Evolutionary conservation across 2,113 vertebrate species (phyloP), one percentile per base, ranked within the genome.

Genomic region (Chaetodon trifascialis): DNA sequence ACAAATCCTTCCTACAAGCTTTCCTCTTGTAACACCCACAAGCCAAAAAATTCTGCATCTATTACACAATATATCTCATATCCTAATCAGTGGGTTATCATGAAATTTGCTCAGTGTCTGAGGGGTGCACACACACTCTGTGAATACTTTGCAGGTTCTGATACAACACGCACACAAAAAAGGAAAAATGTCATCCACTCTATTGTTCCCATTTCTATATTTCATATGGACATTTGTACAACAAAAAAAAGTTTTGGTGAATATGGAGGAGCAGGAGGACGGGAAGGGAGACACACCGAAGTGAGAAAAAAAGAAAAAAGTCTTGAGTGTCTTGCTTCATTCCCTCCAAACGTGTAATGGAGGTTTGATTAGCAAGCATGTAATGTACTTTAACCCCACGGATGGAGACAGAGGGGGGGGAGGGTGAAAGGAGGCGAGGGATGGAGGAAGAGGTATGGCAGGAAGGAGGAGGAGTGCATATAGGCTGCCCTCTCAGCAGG

Each of bases 351-450:
- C 96, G 96, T 96, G 95, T 96, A 97, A 96, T 96, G 93, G 96
- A 93, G 95, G 94, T 95, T 96, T 96, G 97, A 98, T 97, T 98
- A 97, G 96, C 96, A 98, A 94, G 95, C 97, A 94, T 97, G 97
- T 97, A 98, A 97, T 96, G 94, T 97, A 96, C 97, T 97, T 98
- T 98, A 85, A 96, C 88, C 86, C 91, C 83, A 89, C 90, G 90
- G 93, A 95, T 93, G 87, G 93, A 95, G 95, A 89, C 52, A 78
- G 86, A 42, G 51, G 65, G 12, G 59, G 64, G 80, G 81, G 42
- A 21, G 58, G 83, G 93, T 92, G 94, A 88, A 93, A 93, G 91
- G 88, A 94, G 94, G 92, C n/a, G 91, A 67, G 68, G 79, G 83
- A 78, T 91, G 82, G 73, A 82, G 94, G 95, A 93, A 95, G 83